Percentiles rank a stretch among this genome's conserved stretches.
These are phyloP conservation scores for Ciconia stormi DNA, from an alignment of 2,113 vertebrate species.

Conservation along the genomic window DNA sequence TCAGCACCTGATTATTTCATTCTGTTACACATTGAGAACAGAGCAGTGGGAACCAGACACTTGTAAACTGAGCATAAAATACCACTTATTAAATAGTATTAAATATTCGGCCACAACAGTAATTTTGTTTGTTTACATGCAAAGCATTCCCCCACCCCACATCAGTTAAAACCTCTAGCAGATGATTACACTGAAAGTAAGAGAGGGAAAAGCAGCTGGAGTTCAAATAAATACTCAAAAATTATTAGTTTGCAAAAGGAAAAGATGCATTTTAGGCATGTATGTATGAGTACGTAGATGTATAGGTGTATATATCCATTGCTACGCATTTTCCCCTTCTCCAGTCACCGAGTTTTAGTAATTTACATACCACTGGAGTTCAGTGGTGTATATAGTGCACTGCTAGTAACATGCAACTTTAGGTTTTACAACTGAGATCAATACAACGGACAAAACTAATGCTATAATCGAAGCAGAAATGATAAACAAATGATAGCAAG, in stretches of 20 bases:
- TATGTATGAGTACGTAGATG: background rate
- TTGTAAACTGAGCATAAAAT: slow-evolving; percentile 46
- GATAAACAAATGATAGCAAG: slow-evolving; percentile 73
- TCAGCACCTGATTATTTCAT: slow-evolving; percentile 74
- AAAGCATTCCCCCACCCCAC: slow-evolving; percentile 56
- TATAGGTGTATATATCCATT: slow-evolving; percentile 25
- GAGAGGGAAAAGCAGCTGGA: slow-evolving; percentile 39
- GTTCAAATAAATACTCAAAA: slow-evolving; percentile 46
- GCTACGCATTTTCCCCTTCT: slow-evolving; percentile 59
- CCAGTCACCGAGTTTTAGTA: slow-evolving; percentile 73
- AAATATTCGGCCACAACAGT: slow-evolving; percentile 43
- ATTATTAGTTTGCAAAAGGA: slow-evolving; percentile 25
- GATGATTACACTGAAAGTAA: slow-evolving; percentile 47
- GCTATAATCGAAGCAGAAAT: slow-evolving; percentile 66
- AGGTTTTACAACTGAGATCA: slow-evolving; percentile 63
- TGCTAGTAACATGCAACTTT: slow-evolving; percentile 78
- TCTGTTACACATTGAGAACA: slow-evolving; percentile 66
- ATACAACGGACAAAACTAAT: slow-evolving; percentile 65
- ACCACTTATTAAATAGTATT: slow-evolving; percentile 39
- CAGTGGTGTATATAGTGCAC: slow-evolving; percentile 66
- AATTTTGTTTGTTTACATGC: slow-evolving; percentile 67
- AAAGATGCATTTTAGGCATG: slow-evolving; percentile 29
- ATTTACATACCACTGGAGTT: slow-evolving; percentile 82
- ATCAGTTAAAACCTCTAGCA: slow-evolving; percentile 30
- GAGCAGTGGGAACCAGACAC: slow-evolving; percentile 60